Percentiles rank a stretch among this genome's conserved stretches.
phyloP scores from a whole-genome alignment of 2,797 vertebrate species.

The Helicolenus hilgendorfi region DNA sequence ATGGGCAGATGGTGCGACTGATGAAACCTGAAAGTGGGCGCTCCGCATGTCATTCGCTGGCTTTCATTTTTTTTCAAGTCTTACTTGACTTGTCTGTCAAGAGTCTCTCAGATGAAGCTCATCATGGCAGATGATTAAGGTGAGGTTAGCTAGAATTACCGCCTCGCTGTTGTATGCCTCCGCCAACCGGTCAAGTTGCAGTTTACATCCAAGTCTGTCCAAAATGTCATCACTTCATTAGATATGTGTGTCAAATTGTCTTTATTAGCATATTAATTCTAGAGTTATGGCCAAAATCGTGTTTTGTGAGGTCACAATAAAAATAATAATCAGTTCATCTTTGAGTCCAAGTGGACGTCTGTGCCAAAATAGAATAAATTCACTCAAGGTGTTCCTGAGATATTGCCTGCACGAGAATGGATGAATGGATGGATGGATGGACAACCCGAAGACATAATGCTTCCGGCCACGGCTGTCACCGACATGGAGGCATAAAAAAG shows the following conservation, averaged over 20 bases:
- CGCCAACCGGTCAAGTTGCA: neutral
- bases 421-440: too few species aligned
- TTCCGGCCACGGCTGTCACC: too few species aligned
- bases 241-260: neutral
- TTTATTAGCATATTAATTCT: neutral
- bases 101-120: slow-evolving; percentile 26
- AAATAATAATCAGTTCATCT: neutral
- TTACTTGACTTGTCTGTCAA: slow-evolving; percentile 33
- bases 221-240: neutral
- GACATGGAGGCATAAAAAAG: too few species aligned
- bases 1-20: slow-evolving; percentile 59
- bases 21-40: slow-evolving; percentile 35
- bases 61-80: slow-evolving; percentile 40
- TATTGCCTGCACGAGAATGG: neutral
- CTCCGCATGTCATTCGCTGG: neutral
- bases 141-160: neutral
- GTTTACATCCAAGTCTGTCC: neutral
- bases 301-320: neutral
- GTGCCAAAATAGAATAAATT: neutral
- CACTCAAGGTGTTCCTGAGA: neutral
- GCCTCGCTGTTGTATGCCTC: neutral
- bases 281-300: too few species aligned
- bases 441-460: too few species aligned
- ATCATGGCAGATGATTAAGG: neutral
- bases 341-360: neutral